Evolutionary conservation across 2,888 invertebrate species (phyloP), one percentile per base, ranked within the genome.

Genomic region (Eristalis pertinax): DNA sequence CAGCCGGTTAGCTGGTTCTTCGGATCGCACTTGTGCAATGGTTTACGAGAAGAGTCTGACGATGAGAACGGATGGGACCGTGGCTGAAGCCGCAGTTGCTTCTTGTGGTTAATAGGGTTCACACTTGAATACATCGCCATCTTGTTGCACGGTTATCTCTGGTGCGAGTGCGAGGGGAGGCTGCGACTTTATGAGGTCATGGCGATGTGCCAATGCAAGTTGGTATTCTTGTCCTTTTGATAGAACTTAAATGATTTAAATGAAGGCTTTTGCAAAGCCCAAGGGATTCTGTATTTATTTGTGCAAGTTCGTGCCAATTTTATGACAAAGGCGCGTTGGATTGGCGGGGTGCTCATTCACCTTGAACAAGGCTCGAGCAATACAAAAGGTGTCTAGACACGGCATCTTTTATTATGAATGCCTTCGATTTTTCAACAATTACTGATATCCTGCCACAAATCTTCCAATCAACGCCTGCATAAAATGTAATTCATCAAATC

Each of bases 11-110:
- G 15, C 68, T 56, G 56, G 62, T 68, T 60, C 50, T 41, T n/a
- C 50, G 38, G n/a, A 32, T 43, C n/a, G 50, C 68, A 50, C 43
- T 67, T 80, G 62, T 63, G 67, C 26, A n/a, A 56, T 68, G 24
- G 73, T 74, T 73, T 73, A 80, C 56, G 74, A 56, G 74, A 56
- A 50, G 13, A 13, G 13, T 7, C 19, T 19, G 11, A 74, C 50
- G 74, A 73, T 68, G 24, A 38, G 38, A 50, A 26, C 62, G 19
- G 35, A 41, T 68, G 29, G 7, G 10, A 38, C 7, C 69, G 74
- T 32, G 80, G 74, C 68, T 73, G 35, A 41, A 70, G 38, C 38
- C 64, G 29, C 41, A 60, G 58, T 67, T 56, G 24, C 26, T 43
- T 11, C n/a, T 67, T 43, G 32, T 24, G 32, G 15, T 43, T 50